Conservation (phyloP, 1,140 invertebrate species). For the Tenebrio molitor region DNA sequence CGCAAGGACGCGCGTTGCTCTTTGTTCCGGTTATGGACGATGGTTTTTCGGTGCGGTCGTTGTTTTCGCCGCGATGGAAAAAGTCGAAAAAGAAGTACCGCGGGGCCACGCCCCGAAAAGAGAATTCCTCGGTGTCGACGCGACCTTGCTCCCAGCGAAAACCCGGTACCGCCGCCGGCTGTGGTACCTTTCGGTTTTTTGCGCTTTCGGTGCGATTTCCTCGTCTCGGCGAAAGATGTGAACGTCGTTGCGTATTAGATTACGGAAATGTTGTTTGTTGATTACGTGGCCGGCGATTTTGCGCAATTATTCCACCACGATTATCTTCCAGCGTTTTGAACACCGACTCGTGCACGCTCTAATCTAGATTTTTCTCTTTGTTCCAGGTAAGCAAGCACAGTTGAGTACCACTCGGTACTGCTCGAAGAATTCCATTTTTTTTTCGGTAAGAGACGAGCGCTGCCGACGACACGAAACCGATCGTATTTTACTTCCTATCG, state of each 20-base stretch:
- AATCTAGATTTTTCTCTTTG: slow-evolving; percentile 12
- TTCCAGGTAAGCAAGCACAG: slow-evolving; percentile 13
- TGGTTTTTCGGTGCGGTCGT: slow-evolving; percentile 29
- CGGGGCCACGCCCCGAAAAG: not conserved
- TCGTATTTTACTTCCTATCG: slow-evolving; percentile 1
- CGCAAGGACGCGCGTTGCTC: slow-evolving; percentile 60
- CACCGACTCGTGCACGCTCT: too few species aligned
- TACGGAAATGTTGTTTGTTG: slow-evolving; percentile 26
- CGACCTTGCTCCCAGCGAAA: slow-evolving; percentile 22
- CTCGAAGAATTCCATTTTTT: not conserved
- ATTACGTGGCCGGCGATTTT: slow-evolving; percentile 23
- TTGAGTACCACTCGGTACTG: not conserved
- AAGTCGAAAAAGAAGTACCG: too few species aligned
- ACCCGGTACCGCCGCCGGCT: not conserved
- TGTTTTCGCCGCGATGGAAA: too few species aligned
- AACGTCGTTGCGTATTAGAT: slow-evolving; percentile 21
- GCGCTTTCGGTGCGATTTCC: too few species aligned
- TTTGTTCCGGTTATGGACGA: slow-evolving; percentile 57
- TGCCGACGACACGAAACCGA: too few species aligned
- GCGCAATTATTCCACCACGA: slow-evolving; percentile 13
- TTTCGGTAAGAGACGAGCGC: too few species aligned
- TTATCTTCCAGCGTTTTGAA: too few species aligned
- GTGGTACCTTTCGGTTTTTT: too few species aligned
- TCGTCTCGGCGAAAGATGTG: not conserved
- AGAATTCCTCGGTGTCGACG: not conserved